Base-by-base conservation (phyloP, 2,113 vertebrate species). In the Pygoscelis antarcticus region DNA sequence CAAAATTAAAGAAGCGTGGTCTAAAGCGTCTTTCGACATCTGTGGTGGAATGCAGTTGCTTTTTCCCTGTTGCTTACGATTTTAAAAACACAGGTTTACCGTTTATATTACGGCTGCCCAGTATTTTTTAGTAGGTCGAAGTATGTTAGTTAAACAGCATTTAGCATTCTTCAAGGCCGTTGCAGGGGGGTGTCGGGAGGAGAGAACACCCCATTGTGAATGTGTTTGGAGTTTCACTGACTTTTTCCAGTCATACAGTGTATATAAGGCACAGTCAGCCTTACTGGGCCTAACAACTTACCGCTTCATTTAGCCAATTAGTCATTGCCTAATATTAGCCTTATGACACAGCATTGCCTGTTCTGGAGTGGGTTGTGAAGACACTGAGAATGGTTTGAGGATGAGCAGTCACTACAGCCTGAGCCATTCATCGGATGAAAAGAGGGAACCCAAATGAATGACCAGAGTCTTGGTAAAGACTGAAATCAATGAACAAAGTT, bases 1-100 rank as follows among this genome's bases (percentile, higher is more conserved):
- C 16, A 30, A 34, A 36, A 18, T 10, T 25, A 30, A 60, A 22
- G 22, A 29, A 27, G 3, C 0, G 0, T 11, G 0, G 0, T 42
- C 7, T 81, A 2, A 47, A 29, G 46, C 40, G 26, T 10, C 8
- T 26, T 29, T 6, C 4, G 3, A 2, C 1, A 1, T 16, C 13
- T 46, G 8, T 32, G 21, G 9, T 61, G 19, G 36, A 47, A n/a
- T 16, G 9, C 18, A 15, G 29, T n/a, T 85, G 7, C 14, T 62
- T 57, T 47, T 79, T 19, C 13, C 6, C 7, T 16, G 22, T 20
- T 25, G 16, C 5, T 30, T 57, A 5, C 1, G 5, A 8, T 40
- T 74, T 66, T 54, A 8, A 32, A 89, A 83, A 27, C 29, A 14
- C 16, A 19, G 2, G 2, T 16, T 69, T 70, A 9, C 29, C 20